Conservation (phyloP, 2,888 invertebrate genomes). For the Leptinotarsa tumamoca region DNA sequence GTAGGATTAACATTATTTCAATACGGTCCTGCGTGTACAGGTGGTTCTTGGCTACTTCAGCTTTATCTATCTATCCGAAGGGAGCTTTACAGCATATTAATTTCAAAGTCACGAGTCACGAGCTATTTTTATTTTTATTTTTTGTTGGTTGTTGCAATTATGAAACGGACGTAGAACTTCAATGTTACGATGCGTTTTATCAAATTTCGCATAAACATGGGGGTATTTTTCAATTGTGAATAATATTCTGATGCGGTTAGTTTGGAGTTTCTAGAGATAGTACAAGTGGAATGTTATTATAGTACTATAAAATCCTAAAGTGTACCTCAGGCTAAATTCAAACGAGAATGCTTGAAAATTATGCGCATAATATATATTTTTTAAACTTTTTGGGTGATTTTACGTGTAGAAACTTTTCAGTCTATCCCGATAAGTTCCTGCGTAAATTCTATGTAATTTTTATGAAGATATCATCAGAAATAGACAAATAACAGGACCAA, state of each 20-base stretch:
- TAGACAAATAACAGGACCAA: no score
- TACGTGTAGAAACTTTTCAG: no score
- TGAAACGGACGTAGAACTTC: slow-evolving; percentile 11
- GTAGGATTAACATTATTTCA: neutral
- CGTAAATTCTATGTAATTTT: no score
- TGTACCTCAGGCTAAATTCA: no score
- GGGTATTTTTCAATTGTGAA: slow-evolving; percentile 10
- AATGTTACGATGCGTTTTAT: neutral
- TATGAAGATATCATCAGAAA: no score
- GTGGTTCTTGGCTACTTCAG: slow-evolving; percentile 37
- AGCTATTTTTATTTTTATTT: slow-evolving; percentile 30
- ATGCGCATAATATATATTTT: no score
- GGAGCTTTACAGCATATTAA: slow-evolving; percentile 40
- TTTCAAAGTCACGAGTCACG: slow-evolving; percentile 40
- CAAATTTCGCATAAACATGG: slow-evolving; percentile 1
- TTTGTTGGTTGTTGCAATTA: slow-evolving; percentile 17
- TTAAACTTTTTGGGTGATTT: no score
- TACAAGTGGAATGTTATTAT: no score
- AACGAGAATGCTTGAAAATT: no score
- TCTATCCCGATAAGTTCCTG: no score
- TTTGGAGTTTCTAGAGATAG: no score
- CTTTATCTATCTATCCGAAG: slow-evolving; percentile 39
- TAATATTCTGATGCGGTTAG: neutral
- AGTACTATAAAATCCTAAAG: no score
- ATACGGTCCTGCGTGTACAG: slow-evolving; percentile 26